A percentile compares a stretch with the other conserved stretches of the same genome.
These are phyloP conservation scores for Melolontha melolontha DNA, from an alignment of 2,888 invertebrate species.

Conservation along the genomic window DNA sequence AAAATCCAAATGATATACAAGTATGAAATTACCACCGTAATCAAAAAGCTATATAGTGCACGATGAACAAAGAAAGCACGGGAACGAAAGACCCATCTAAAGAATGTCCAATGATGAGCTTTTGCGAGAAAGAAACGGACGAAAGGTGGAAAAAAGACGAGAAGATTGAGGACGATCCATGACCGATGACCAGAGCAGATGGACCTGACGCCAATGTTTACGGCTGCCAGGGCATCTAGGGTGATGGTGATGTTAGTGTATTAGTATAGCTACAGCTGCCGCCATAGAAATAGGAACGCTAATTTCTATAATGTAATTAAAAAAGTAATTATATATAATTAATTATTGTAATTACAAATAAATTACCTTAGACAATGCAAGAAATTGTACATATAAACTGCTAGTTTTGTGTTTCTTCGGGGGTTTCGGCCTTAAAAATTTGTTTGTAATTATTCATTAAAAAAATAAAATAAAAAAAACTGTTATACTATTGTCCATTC, in stretches of 20 bases:
- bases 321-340: too few species aligned
- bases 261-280: not conserved
- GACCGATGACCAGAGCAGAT: slow-evolving; percentile 38
- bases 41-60: too few species aligned
- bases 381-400: too few species aligned
- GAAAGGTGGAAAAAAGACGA: slow-evolving; percentile 20
- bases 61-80: slow-evolving; percentile 9
- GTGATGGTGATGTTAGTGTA: slow-evolving; percentile 15
- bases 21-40: too few species aligned
- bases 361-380: too few species aligned
- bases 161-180: slow-evolving; percentile 27
- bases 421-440: too few species aligned
- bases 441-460: too few species aligned
- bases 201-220: slow-evolving; percentile 37
- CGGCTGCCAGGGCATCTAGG: slow-evolving; percentile 21
- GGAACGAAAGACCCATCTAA: slow-evolving; percentile 9
- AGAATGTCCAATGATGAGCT: slow-evolving; percentile 20
- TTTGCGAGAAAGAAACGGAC: slow-evolving; percentile 22
- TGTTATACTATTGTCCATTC: too few species aligned
- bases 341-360: too few species aligned
- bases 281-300: not conserved
- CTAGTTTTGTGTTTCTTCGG: too few species aligned
- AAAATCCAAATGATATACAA: too few species aligned
- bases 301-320: slow-evolving; percentile 1
- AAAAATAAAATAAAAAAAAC: too few species aligned